Base-by-base conservation (phyloP, 2,888 invertebrate species). In the Abscondita cerata region DNA sequence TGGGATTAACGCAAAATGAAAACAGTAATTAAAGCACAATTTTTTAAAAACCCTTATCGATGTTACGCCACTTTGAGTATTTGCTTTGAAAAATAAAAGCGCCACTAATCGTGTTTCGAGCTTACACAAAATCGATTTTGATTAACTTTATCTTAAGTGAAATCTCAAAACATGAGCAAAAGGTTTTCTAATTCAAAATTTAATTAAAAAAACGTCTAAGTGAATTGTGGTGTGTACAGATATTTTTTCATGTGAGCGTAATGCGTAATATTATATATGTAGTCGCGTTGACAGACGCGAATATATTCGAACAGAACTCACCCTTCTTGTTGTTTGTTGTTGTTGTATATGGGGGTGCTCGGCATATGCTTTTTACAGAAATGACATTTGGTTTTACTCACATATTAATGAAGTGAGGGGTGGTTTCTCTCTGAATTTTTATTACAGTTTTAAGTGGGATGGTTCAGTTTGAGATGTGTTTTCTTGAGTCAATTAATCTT, bases 111-210 rank as follows among this genome's bases (percentile, higher is more conserved):
- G 44, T 44, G 44, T 44, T 44, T 44, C 44, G 44, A 44, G 44
- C 44, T 40, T 44, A 44, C 44, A 44, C 44, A 44, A 44, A 44
- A 44, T 44, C 44, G 44, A 44, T 44, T 44, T 44, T 44, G 44
- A 44, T 44, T 44, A 44, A 44, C 44, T 44, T 44, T 44, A 44
- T 44, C 44, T 44, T 44, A 44, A 44, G 44, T 19, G 44, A 44
- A 44, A 44, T 44, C 44, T 44, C 19, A 44, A 44, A 44, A 44
- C 11, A 18, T 9, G 44, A 18, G 44, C 18, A 19, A 18, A 44
- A 44, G 19, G 18, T 19, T 44, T 44, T 44, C 44, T 6, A 44
- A 44, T 44, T 44, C 19, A 18, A 44, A 44, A 18, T 44, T 44
- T 44, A 44, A 44, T 44, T 44, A 41, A 44, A 44, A 44, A 44